A percentile compares a stretch with the other conserved stretches of the same genome.
Conservation (phyloP, 2,888 invertebrate species). For the Sinhomidia bicolor region DNA sequence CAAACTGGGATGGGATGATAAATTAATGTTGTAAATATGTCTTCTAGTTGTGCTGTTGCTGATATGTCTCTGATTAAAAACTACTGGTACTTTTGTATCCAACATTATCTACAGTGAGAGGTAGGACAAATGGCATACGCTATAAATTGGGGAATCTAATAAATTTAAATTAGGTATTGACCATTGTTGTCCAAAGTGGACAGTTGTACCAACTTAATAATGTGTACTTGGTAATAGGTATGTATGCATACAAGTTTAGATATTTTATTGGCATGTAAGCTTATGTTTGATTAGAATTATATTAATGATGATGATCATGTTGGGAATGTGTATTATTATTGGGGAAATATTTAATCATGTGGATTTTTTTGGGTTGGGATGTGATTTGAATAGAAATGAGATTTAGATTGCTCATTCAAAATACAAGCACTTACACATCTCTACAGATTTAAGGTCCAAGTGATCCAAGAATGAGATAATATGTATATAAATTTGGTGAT, state of each 20-base stretch:
- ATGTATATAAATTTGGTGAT: not conserved
- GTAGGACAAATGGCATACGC: not conserved
- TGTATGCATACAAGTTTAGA: not conserved
- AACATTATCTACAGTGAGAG: too few species aligned
- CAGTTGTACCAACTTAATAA: constrained; percentile 26
- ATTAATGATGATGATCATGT: not conserved
- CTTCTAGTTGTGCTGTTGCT: not conserved
- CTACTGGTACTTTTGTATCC: too few species aligned
- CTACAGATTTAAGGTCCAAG: not conserved
- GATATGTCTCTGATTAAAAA: not conserved
- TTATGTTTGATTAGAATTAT: constrained; percentile 6
- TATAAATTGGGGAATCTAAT: constrained; percentile 7
- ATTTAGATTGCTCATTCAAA: not conserved
- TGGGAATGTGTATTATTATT: not conserved
- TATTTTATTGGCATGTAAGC: not conserved
- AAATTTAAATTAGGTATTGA: constrained; percentile 39
- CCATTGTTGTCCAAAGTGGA: not conserved
- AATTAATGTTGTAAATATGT: not conserved
- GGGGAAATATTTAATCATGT: not conserved
- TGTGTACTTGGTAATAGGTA: too few species aligned
- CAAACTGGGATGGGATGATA: not conserved
- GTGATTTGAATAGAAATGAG: constrained; percentile 23
- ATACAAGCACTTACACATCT: not conserved
- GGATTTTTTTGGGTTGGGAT: constrained; percentile 38
- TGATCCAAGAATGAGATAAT: not conserved